Percentiles rank a stretch among this genome's conserved stretches.
Conservation (phyloP, 2,888 invertebrate genomes). For the Tethea ocularis region DNA sequence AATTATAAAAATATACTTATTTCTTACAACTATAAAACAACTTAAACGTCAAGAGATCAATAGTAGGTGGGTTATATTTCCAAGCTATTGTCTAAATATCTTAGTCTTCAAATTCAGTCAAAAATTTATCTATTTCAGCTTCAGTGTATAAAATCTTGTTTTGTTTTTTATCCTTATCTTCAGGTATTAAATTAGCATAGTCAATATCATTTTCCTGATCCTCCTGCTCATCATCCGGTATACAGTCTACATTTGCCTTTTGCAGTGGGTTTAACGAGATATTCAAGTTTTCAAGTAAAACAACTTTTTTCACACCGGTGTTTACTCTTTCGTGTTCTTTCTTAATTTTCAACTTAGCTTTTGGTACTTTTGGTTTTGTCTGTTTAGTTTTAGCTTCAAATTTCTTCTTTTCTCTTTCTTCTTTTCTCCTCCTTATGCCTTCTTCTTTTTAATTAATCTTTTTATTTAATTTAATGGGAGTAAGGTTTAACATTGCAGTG, state of each 20-base stretch:
- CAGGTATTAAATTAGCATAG: slow-evolving; percentile 8
- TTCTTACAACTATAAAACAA: not conserved
- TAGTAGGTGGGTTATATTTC: too few species aligned
- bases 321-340: too few species aligned
- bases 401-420: slow-evolving; percentile 16
- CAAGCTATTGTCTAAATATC: too few species aligned
- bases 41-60: slow-evolving; percentile 7
- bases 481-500: slow-evolving; percentile 1
- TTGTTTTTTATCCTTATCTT: slow-evolving; percentile 11
- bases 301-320: too few species aligned
- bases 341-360: too few species aligned
- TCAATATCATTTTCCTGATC: slow-evolving; percentile 9
- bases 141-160: slow-evolving; percentile 9
- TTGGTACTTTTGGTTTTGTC: too few species aligned
- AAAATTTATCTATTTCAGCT: slow-evolving; percentile 11
- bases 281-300: too few species aligned
- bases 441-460: slow-evolving; percentile 20
- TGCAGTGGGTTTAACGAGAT: too few species aligned
- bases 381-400: slow-evolving; percentile 14
- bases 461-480: slow-evolving; percentile 12
- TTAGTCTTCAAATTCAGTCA: slow-evolving; percentile 7
- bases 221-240: slow-evolving; percentile 7
- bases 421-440: slow-evolving; percentile 23
- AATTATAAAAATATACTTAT: too few species aligned
- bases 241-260: not conserved